Evolutionary conservation across 2,113 vertebrate genomes (phyloP).

Genomic region (Baryphthengus martii): DNA sequence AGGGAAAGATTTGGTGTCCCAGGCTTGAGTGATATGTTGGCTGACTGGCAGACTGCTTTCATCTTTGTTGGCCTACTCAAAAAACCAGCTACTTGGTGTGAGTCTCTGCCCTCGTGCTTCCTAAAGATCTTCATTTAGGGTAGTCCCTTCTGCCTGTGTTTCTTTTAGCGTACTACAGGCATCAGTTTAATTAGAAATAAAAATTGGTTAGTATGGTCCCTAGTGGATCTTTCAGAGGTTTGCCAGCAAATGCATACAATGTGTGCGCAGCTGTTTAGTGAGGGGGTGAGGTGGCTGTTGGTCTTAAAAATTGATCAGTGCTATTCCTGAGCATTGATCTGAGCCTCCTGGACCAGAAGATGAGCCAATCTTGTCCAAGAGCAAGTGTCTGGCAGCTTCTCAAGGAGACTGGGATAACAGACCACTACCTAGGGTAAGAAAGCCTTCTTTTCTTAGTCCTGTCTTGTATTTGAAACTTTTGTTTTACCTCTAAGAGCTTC

Average conservation of each 20-base stretch:
- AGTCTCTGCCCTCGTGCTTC: not conserved
- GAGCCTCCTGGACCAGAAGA: not conserved
- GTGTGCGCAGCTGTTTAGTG: not conserved
- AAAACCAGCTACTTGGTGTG: not conserved
- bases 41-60: not conserved
- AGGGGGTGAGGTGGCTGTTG: not conserved
- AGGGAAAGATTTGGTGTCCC: not conserved
- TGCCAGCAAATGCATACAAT: slow-evolving; percentile 16
- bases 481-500: not conserved
- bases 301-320: slow-evolving; percentile 2
- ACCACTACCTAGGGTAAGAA: not conserved
- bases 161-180: not conserved
- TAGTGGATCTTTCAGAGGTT: not conserved
- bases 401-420: not conserved
- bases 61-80: not conserved
- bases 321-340: not conserved
- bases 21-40: not conserved
- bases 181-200: slow-evolving; percentile 48
- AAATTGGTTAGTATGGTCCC: slow-evolving; percentile 39
- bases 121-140: not conserved
- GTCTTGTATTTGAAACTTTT: not conserved
- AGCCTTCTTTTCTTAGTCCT: not conserved
- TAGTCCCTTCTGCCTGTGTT: not conserved
- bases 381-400: not conserved
- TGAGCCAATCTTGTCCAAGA: not conserved